Evolutionary conservation across 1,140 invertebrate genomes (phyloP).

Genomic region (Plectus sambesii): DNA sequence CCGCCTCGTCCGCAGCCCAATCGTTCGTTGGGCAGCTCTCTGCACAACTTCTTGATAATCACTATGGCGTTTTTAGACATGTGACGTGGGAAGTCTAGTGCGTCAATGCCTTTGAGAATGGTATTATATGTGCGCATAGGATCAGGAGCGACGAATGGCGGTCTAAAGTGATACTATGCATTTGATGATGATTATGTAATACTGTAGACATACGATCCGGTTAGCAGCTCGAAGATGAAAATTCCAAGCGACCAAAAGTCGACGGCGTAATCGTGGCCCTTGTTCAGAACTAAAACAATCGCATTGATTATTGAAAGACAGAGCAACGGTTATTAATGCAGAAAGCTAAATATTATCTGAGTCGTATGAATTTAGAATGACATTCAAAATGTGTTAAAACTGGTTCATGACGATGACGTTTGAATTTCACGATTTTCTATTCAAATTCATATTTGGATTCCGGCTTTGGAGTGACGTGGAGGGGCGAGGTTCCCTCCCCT

Average conservation of each 20-base stretch:
- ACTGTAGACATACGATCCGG: constrained; percentile 53
- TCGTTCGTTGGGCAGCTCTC: constrained; percentile 46
- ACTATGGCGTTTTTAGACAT: constrained; percentile 46
- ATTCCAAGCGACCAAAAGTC: constrained; percentile 94
- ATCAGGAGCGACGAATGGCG: constrained; percentile 82
- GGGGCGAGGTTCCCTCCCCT: too few relatives aligned
- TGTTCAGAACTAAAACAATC: too few relatives aligned
- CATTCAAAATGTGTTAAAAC: too few relatives aligned
- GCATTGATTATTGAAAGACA: too few relatives aligned
- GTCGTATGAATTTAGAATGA: too few relatives aligned
- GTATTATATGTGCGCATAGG: constrained; percentile 98
- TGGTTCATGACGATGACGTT: too few relatives aligned
- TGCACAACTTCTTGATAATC: constrained; percentile 49
- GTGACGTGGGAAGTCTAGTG: constrained; percentile 49
- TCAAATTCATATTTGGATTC: too few relatives aligned
- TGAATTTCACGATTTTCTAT: too few relatives aligned
- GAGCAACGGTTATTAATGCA: constrained; percentile 70
- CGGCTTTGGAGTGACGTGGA: too few relatives aligned
- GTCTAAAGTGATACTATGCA: constrained; percentile 57
- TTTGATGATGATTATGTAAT: too few relatives aligned
- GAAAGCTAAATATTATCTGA: too few relatives aligned
- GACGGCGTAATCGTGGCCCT: constrained; percentile 87
- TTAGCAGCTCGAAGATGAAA: constrained; percentile 75
- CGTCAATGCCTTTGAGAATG: constrained; percentile 91
- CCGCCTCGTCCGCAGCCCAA: constrained; percentile 47